Base-by-base conservation (phyloP, 1,140 invertebrate species). In the Bombus soroeensis region DNA sequence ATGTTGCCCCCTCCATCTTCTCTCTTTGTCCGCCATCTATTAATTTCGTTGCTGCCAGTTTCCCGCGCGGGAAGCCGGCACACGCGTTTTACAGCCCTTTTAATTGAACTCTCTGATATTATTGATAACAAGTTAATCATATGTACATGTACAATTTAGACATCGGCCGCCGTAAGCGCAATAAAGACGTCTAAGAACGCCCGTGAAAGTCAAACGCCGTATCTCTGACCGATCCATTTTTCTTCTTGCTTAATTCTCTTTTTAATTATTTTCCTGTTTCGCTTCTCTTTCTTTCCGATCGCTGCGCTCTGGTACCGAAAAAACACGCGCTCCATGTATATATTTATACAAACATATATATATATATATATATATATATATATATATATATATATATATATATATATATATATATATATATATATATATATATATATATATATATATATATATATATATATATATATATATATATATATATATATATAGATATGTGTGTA, bases 81-180 rank as follows among this genome's bases (percentile, higher is more conserved):
- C 62, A 85, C 37, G 47, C 47, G 34, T 84, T 86, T 88, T 81
- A 87, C 79, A 90, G 91, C 89, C 85, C 78, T 89, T 90, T 92
- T 89, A 89, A 93, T 91, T 93, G 74, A 93, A 90, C 88, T 92
- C 88, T 92, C 88, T 85, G 81, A 87, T 89, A 86, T 92, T 89
- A 89, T 73, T 90, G 87, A 92, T 92, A 92, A 93, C 85, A 92
- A 90, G 87, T 92, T 87, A 89, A 84, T 90, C 90, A 86, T 90
- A 91, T 92, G 70, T 93, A 93, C 87, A 93, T 91, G 66, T 92
- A 93, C 87, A 92, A 75, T 85, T 66, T 86, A 87, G 88, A 92
- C 88, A 91, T 92, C 87, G 37, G 76, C 59, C 43, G 88, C 88
- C 86, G 73, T 90, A 94, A 94, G 88, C 91, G 91, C 88, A 92